These are phyloP conservation scores for Meloidogyne floridensis DNA, from an alignment of 1,140 invertebrate species.

Conservation along the genomic window DNA sequence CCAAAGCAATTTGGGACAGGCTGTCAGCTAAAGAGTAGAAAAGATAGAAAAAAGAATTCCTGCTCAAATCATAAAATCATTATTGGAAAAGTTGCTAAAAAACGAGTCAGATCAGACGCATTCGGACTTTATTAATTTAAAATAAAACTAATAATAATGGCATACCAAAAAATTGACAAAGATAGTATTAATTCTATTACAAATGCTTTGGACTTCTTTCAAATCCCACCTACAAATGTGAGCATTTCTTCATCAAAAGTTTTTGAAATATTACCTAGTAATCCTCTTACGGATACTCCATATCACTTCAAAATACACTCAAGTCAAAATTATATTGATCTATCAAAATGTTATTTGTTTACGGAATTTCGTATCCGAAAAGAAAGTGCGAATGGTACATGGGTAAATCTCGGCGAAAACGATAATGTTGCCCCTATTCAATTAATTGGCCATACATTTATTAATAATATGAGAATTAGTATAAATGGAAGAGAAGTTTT, in stretches of 20 bases:
- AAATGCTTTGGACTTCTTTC: constrained; percentile 1
- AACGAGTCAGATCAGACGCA: not conserved
- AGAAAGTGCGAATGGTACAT: not conserved
- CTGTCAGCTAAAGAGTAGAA: not conserved
- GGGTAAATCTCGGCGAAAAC: not conserved
- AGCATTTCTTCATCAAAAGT: constrained; percentile 16
- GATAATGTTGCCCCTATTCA: not conserved
- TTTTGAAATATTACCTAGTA: constrained; percentile 13
- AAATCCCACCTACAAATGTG: constrained; percentile 4
- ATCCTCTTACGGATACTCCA: not conserved
- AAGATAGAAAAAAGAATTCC: not conserved
- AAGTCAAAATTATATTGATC: constrained; percentile 17
- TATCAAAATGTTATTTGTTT: constrained; percentile 12
- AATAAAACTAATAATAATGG: constrained; percentile 16
- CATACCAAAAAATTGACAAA: not conserved
- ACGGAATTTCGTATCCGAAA: constrained; percentile 15
- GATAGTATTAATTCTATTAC: constrained; percentile 2
- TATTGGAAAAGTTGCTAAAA: constrained; percentile 9
- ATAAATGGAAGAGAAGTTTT: constrained; percentile 15
- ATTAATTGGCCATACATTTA: not conserved
- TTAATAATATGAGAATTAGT: constrained; percentile 7
- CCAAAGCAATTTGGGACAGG: constrained; percentile 11
- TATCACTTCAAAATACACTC: constrained; percentile 26
- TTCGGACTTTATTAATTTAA: constrained; percentile 19
- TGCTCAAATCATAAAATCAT: constrained; percentile 1